Base-by-base conservation (phyloP, 2,888 invertebrate genomes). In the Strigamia crassipes region DNA sequence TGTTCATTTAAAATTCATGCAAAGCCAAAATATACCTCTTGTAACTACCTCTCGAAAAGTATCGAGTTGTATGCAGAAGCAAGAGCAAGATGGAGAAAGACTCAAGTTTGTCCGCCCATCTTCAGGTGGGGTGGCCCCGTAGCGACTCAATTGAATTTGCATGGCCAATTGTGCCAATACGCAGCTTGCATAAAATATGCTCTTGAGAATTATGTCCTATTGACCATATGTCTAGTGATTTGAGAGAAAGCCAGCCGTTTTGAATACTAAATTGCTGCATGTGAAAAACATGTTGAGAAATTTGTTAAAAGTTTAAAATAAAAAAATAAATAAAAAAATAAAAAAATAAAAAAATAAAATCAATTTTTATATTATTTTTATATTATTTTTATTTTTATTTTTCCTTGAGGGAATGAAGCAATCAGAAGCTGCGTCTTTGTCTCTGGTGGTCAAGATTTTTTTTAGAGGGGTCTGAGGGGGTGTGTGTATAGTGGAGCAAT, bases 391-490 rank as follows among this genome's bases (percentile, higher is more conserved):
- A 4, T 61, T 61, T 9, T 18, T 61, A 15, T 18, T 61, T 18
- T 61, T 15, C 10, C 18, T 23, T 21, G n/a, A 3, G 61, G 61
- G 61, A 61, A 61, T 61, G 61, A 61, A 61, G 61, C 61, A 61
- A 61, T 61, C 61, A 61, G 61, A 61, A 61, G 23, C 61, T 61
- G 61, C 18, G 61, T 61, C 61, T 61, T 61, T 61, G 61, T 61
- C 61, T 61, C 61, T 61, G 61, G 61, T 61, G 61, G 61, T 61
- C 61, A 61, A 61, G 61, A 61, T 61, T 61, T 61, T 61, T 61
- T 61, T n/a, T 46, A 34, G 34, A 34, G 34, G 51, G 51, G n/a
- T 51, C 5, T 18, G n/a, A 18, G 61, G 3, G 61, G 61, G 61
- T 61, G 61, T 61, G 61, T 61, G 23, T 61, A 61, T 61, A 61